Base-by-base conservation (phyloP, 2,113 vertebrate genomes). In the Nycticebus coucang region DNA sequence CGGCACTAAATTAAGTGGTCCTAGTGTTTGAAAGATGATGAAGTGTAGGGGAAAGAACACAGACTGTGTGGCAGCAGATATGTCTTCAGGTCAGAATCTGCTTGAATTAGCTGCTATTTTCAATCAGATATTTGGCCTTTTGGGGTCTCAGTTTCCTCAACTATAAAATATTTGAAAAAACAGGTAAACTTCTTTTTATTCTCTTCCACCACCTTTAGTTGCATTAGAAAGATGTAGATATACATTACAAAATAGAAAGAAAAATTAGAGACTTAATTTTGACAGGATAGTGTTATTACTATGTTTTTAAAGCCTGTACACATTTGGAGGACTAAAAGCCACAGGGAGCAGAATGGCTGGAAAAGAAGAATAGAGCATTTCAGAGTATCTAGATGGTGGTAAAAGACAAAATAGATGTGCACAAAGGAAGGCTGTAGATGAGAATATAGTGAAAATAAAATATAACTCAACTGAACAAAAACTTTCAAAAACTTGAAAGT, bases 21-120 rank as follows among this genome's bases (percentile, higher is more conserved):
- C 37, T 79, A 59, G n/a, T 88, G 78, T 95, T 78, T 91, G 83
- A 75, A 89, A 83, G 80, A 60, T 79, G 59, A 82, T 30, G 50
- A 91, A 66, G 19, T 69, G 3, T 55, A 74, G 55, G 79, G 13
- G 33, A 88, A 50, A 53, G 41, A 81, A 81, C 60, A 87, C 59
- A 87, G 77, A 62, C 26, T 37, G 28, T 5, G 69, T 68, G 4
- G 91, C 50, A 62, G 62, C 37, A 69, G 45, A 71, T 5, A 18
- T 53, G 2, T 64, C 22, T 71, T 5, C 26, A 22, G 17, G 18
- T 62, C 21, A 50, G 68, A 45, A 62, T 15, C 22, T 75, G 18
- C 45, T 72, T 75, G 24, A 88, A 92, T 30, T 68, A 72, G 45
- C 57, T 91, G n/a, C 37, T 66, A 82, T 28, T 69, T 7, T 59